Evolutionary conservation across 2,888 invertebrate genomes (phyloP).

Genomic region (Clusia tigrina): DNA sequence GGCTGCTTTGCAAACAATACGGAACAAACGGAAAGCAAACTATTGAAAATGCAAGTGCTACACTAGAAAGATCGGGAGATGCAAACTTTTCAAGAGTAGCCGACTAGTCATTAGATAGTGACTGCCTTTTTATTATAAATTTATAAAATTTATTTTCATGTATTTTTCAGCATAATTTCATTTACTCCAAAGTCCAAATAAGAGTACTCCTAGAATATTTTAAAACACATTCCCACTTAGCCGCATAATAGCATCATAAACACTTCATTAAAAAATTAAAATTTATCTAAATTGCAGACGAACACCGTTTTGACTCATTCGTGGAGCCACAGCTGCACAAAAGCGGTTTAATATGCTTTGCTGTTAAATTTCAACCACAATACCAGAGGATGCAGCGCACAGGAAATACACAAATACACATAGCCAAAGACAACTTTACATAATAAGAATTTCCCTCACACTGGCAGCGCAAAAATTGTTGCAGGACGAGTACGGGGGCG

Average conservation of each 20-base stretch:
- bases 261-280: constrained; percentile 60
- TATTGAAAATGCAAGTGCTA: no score
- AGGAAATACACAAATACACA: constrained; percentile 6
- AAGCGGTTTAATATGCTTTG: constrained; percentile 36
- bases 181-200: no score
- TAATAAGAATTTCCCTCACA: background rate
- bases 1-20: no score
- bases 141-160: no score
- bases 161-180: no score
- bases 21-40: no score
- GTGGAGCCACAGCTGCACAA: background rate
- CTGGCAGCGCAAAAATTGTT: background rate
- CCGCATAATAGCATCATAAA: constrained; percentile 52
- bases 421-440: background rate
- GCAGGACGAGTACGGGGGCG: background rate
- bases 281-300: constrained; percentile 53
- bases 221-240: constrained; percentile 8
- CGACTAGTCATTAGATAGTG: no score
- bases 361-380: constrained; percentile 37
- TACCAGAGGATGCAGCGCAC: constrained; percentile 22
- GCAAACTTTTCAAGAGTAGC: no score
- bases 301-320: constrained; percentile 39
- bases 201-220: no score
- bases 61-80: no score
- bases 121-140: no score